Percentiles rank a stretch among this genome's conserved stretches.
These are phyloP conservation scores for Caenorhabditis inopinata DNA, from an alignment of 1,140 invertebrate species.

Conservation along the genomic window DNA sequence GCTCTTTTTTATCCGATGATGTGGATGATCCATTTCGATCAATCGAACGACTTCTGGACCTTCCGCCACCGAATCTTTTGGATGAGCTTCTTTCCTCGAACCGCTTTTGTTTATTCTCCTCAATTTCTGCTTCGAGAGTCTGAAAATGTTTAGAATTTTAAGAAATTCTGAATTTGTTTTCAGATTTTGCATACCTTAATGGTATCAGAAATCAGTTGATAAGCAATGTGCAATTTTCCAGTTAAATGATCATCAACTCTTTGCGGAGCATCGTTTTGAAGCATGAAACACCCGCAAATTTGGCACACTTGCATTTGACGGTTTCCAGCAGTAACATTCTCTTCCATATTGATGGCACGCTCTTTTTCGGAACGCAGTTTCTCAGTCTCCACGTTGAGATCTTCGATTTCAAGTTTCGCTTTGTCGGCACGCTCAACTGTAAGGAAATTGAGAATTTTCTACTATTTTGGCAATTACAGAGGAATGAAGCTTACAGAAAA, in stretches of 20 bases:
- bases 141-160: no score
- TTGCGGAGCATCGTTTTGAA: conserved; percentile 94
- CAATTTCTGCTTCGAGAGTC: no score
- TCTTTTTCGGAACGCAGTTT: neutral
- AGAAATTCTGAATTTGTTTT: no score
- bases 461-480: neutral
- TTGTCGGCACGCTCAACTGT: neutral
- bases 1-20: neutral
- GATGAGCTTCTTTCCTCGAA: neutral
- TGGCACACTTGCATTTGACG: conserved; percentile 43
- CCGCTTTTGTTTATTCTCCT: neutral
- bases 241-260: conserved; percentile 94
- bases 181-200: no score
- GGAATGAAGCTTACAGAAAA: no score
- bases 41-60: neutral
- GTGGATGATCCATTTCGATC: no score
- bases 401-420: conserved; percentile 2
- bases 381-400: neutral
- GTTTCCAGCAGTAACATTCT: neutral
- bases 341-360: neutral
- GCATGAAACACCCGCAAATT: conserved; percentile 95
- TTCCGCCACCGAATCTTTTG: neutral
- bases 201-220: neutral
- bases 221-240: conserved; percentile 74
- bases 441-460: neutral